Evolutionary conservation across 92 coral and sea anemone genomes (phyloP).

Genomic region (Zoanthus gigantus): DNA sequence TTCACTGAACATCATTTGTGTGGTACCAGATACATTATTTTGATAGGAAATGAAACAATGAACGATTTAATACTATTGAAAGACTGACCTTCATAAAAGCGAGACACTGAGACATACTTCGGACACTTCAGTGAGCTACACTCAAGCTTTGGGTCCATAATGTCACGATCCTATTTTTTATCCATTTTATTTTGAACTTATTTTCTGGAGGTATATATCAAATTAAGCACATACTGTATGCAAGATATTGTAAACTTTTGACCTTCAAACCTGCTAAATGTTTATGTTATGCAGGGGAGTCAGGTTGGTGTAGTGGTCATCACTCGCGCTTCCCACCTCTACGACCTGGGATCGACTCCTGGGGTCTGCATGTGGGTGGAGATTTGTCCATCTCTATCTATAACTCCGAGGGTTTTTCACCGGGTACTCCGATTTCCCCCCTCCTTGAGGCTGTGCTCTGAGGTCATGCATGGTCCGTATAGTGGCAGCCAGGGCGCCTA

Average conservation of each 20-base stretch:
- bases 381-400: too few relatives aligned
- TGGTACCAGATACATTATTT: not conserved
- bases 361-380: too few relatives aligned
- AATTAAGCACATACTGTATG: not conserved
- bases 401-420: too few relatives aligned
- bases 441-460: too few relatives aligned
- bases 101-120: not conserved
- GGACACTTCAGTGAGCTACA: constrained; percentile 4
- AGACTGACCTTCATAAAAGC: constrained; percentile 12
- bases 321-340: too few relatives aligned
- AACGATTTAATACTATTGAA: not conserved
- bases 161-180: not conserved
- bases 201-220: not conserved
- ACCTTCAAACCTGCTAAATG: constrained; percentile 25
- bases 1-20: constrained; percentile 2
- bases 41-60: not conserved
- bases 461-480: too few relatives aligned
- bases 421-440: too few relatives aligned
- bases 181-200: not conserved
- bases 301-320: too few relatives aligned
- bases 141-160: constrained; percentile 1
- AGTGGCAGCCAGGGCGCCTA: too few relatives aligned
- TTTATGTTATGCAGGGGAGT: not conserved
- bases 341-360: too few relatives aligned
- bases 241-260: constrained; percentile 19